Base-by-base conservation (phyloP, 1,140 invertebrate genomes). In the Vanessa tameamea region DNA sequence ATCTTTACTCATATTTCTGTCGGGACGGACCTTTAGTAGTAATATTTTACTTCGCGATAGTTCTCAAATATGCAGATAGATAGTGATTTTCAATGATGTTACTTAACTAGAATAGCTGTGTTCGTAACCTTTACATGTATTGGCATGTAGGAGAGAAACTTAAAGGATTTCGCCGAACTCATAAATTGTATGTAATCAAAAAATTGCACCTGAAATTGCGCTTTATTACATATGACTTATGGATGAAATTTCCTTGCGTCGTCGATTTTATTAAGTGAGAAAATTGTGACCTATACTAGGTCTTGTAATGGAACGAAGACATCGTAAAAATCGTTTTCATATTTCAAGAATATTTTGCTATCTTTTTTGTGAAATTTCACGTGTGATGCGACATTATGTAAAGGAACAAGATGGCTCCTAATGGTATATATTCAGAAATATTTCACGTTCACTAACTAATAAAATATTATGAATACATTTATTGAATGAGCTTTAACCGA, bases 321-420 rank as follows among this genome's bases (percentile, higher is more conserved):
- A 20, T 64, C 63, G 63, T 64, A 64, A 64, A 64, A 64, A 47
- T 64, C n/a, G 31, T 64, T 64, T 64, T 64, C 63, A 47, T 64
- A 64, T 64, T 64, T 47, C 14, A 64, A 37, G 15, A 37, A 63
- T 51, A 51, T 51, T 51, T 51, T 55, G 53, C n/a, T 16, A 55
- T 3, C 4, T 55, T 55, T 55, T n/a, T 14, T 50, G 48, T 14
- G 5, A 50, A 50, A 1, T 14, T 50, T 1, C 13, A 4, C 4
- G 48, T 50, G 15, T n/a, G 37, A 43, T 43, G 37, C 37, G 9
- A 43, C 37, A 6, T 43, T 43, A 43, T 43, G 26, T 3, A 31
- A 31, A 31, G 26, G 6, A 31, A 31, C 26, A 31, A 31, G 26
- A 31, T 31, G 26, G 26, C 26, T 31, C 26, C 26, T 31, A 31